Evolutionary conservation across 2,113 vertebrate genomes (phyloP), one percentile per base, ranked within the genome.

Genomic region (Mohoua ochrocephala): DNA sequence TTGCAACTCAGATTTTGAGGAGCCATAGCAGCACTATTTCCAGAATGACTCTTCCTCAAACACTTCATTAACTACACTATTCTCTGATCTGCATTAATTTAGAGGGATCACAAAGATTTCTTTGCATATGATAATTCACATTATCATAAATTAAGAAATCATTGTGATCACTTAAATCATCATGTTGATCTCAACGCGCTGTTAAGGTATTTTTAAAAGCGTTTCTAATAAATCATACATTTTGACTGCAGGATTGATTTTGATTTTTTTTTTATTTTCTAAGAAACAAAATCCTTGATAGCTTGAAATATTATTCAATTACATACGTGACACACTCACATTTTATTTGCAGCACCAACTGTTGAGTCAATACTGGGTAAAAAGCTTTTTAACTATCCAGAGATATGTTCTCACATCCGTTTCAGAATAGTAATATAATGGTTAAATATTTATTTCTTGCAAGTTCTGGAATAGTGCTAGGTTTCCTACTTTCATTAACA

Each of bases 391-490:
- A 84, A 84, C 92, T 91, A 91, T 73, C 93, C 76, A 96, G 93
- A 97, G 91, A 89, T 68, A 94, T 30, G 69, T 76, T 95, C 79
- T 89, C 73, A 86, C 60, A 82, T 95, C 94, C 78, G 97, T 95
- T 97, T 95, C 78, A 94, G 93, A 96, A 96, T 87, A 81, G 65
- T 84, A 96, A 87, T 94, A 90, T 71, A 96, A 94, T 70, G 65
- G 97, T 95, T 94, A 97, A 97, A 97, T 96, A 97, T 97, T 98
- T 96, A 95, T 97, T 98, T 96, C 87, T 94, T 97, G 30, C 45
- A 95, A 97, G 84, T 97, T 97, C 93, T 88, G 59, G 74, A 86
- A 83, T 30, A 96, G 70, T 67, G 56, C 18, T 86, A 67, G 31
- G 59, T 76, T 95, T 96, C 91, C 83, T 78, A 47, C 96, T 97